These are phyloP conservation scores for Aselliscus stoliczkanus DNA, from an alignment of 2,797 vertebrate genomes.

Conservation along the genomic window DNA sequence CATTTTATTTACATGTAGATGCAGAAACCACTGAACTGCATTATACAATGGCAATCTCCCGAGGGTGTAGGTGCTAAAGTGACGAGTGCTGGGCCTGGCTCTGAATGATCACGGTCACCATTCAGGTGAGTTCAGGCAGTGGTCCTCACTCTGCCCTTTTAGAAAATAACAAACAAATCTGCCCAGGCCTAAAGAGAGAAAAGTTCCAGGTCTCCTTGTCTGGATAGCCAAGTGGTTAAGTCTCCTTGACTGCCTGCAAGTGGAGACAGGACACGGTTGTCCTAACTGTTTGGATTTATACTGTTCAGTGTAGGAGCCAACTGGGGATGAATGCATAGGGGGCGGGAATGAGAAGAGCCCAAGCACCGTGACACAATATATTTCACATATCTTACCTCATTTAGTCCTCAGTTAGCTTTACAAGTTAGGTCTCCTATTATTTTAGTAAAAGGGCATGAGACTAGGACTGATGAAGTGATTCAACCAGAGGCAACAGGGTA, in stretches of 20 bases:
- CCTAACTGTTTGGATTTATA: not conserved
- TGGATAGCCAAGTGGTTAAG: not conserved
- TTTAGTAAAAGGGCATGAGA: not conserved
- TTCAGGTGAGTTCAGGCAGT: not conserved
- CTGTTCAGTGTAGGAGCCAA: rapidly evolving
- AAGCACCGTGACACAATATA: not conserved
- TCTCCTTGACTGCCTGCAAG: not conserved
- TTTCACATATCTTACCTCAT: not conserved
- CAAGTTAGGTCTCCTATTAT: not conserved
- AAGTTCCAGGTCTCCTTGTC: not conserved
- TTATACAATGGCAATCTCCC: not conserved
- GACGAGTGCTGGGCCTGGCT: not conserved
- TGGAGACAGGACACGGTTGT: not conserved
- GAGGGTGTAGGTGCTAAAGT: not conserved
- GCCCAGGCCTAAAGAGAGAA: not conserved
- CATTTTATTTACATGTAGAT: constrained; percentile 39
- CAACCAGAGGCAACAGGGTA: rapidly evolving
- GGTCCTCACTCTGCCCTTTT: not conserved
- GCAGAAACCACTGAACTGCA: not conserved
- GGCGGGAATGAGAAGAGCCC: not conserved
- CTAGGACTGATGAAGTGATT: not conserved
- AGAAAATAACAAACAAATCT: not conserved
- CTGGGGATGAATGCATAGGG: rapidly evolving
- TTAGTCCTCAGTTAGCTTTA: not conserved
- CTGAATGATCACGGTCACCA: not conserved